Evolutionary conservation across 1,140 invertebrate genomes (phyloP).

Genomic region (Pogonognathellus flavescens): DNA sequence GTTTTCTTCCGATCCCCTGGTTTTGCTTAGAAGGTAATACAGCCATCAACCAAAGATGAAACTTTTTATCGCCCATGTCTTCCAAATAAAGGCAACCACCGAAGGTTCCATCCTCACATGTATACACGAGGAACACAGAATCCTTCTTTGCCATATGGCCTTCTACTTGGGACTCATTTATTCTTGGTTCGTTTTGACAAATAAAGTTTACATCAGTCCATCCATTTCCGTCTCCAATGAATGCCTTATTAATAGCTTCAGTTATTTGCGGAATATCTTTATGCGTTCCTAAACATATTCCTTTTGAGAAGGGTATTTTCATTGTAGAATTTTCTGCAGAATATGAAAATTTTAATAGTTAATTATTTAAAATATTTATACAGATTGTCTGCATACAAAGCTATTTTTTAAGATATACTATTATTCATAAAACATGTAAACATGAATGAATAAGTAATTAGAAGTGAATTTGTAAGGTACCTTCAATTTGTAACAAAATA

Average conservation of each 20-base stretch:
- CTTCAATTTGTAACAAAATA: too few relatives aligned
- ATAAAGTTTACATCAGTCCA: background rate
- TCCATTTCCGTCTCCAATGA: background rate
- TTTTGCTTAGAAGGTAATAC: constrained; percentile 2
- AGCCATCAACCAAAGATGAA: background rate
- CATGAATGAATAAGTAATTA: too few relatives aligned
- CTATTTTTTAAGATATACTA: too few relatives aligned
- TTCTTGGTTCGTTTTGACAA: background rate
- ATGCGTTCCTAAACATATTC: background rate
- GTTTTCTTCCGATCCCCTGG: constrained; percentile 8
- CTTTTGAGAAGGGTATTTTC: too few relatives aligned
- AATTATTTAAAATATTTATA: too few relatives aligned
- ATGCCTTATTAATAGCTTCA: background rate
- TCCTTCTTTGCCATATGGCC: background rate
- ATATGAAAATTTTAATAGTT: too few relatives aligned
- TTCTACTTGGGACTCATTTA: background rate
- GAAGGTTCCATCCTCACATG: background rate
- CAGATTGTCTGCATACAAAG: too few relatives aligned
- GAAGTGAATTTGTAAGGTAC: too few relatives aligned
- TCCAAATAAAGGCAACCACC: background rate
- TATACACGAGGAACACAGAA: background rate
- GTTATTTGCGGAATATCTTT: background rate
- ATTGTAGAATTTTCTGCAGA: too few relatives aligned
- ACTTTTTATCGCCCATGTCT: constrained; percentile 17
- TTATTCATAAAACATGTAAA: too few relatives aligned